phyloP scores from a whole-genome alignment of 2,888 invertebrate species.

The Stratiomys singularior region DNA sequence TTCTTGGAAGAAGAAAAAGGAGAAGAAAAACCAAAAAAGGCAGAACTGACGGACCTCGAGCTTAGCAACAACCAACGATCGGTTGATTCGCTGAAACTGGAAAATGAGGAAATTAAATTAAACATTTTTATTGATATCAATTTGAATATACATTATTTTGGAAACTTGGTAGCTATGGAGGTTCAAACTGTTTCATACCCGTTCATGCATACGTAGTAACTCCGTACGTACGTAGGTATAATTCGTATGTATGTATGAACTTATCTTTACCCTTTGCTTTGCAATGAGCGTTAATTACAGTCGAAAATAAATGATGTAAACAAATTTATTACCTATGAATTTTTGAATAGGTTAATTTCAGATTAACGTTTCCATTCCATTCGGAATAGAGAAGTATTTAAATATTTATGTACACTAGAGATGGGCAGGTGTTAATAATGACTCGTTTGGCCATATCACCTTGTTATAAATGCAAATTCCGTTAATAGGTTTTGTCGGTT shows the following conservation, averaged over 20 bases:
- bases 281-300: slow-evolving; percentile 31
- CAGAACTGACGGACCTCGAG: no score
- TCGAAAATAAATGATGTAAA: slow-evolving; percentile 41
- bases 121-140: slow-evolving; percentile 42
- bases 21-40: no score
- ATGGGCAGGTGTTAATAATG: slow-evolving; percentile 28
- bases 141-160: slow-evolving; percentile 34
- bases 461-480: slow-evolving; percentile 24
- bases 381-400: slow-evolving; percentile 5
- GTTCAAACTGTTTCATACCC: neutral
- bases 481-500: slow-evolving; percentile 10
- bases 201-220: no score
- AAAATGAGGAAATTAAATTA: slow-evolving; percentile 40
- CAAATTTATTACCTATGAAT: slow-evolving; percentile 43
- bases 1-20: neutral
- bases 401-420: slow-evolving; percentile 17
- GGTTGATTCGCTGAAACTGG: neutral
- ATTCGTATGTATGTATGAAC: neutral
- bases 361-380: slow-evolving; percentile 17
- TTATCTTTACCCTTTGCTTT: slow-evolving; percentile 13
- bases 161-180: slow-evolving; percentile 3
- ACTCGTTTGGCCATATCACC: slow-evolving; percentile 18
- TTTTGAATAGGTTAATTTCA: slow-evolving; percentile 34
- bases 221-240: no score
- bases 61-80: neutral